Percentiles rank a stretch among this genome's conserved stretches.
phyloP scores from a whole-genome alignment of 2,797 vertebrate species.

The Lepilemur ruficaudatus region DNA sequence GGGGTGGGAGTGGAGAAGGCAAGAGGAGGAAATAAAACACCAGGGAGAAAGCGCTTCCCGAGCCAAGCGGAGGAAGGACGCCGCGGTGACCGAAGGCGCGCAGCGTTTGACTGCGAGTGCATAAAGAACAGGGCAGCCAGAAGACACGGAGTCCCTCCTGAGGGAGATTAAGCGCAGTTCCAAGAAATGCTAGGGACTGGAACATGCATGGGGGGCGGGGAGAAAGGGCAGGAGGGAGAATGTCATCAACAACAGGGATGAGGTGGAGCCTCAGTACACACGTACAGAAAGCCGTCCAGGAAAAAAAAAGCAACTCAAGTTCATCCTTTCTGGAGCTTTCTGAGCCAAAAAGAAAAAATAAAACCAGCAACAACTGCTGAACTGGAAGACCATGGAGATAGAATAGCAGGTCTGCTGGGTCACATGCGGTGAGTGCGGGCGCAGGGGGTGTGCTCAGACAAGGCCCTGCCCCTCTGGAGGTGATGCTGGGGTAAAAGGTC shows the following conservation, averaged over 20 bases:
- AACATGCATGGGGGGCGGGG: constrained; percentile 63
- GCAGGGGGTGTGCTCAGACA: too few relatives aligned
- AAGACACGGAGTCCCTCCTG: constrained; percentile 64
- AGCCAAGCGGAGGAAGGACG: constrained; percentile 56
- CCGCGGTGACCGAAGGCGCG: constrained; percentile 38
- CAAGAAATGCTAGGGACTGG: constrained; percentile 57
- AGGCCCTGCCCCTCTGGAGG: fast-evolving
- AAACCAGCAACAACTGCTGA: neutral
- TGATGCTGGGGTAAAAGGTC: neutral
- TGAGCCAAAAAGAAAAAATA: constrained; percentile 44
- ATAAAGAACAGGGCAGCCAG: constrained; percentile 59
- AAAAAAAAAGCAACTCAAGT: constrained; percentile 32
- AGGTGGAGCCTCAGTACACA: neutral
- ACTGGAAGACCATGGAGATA: neutral
- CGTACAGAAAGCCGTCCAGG: neutral
- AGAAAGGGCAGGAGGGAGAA: neutral
- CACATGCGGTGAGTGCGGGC: neutral
- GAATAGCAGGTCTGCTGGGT: neutral
- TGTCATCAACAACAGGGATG: constrained; percentile 58
- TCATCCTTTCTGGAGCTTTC: constrained; percentile 28
- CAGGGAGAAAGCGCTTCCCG: neutral
- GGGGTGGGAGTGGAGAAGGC: neutral
- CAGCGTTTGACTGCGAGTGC: constrained; percentile 50
- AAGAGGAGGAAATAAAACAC: constrained; percentile 41
- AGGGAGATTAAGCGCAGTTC: constrained; percentile 66